Percentiles rank a stretch among this genome's conserved stretches.
Conservation (phyloP, 2,113 vertebrate species). For the Scortum barcoo region DNA sequence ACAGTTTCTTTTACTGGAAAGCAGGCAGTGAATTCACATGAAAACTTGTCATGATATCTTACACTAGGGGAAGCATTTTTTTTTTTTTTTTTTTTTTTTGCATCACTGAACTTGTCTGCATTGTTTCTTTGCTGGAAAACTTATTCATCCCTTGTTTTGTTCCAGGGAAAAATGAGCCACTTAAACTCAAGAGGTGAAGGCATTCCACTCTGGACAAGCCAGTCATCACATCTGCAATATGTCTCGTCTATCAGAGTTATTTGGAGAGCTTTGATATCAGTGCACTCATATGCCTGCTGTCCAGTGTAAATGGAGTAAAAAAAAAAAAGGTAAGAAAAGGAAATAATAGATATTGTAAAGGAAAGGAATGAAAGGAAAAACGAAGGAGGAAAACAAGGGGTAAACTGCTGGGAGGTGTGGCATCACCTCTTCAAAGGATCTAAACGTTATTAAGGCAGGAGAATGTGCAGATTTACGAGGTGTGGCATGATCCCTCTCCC, state of each 20-base stretch:
- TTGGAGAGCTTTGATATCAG: background rate
- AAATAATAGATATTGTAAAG: background rate
- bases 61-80: background rate
- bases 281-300: background rate
- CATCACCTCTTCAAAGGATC: conserved; percentile 42
- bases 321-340: background rate
- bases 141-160: conserved; percentile 9
- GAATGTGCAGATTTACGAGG: conserved; percentile 65
- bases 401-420: background rate
- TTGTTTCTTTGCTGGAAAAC: background rate
- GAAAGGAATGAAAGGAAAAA: background rate
- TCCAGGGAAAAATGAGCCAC: background rate
- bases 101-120: background rate
- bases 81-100: background rate
- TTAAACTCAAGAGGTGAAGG: background rate
- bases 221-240: conserved; percentile 6
- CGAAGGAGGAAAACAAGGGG: background rate
- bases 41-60: background rate
- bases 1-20: conserved; percentile 3
- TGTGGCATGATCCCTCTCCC: conserved; percentile 27
- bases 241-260: background rate
- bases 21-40: background rate
- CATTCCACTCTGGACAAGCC: background rate
- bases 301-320: background rate
- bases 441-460: conserved; percentile 33